Evolutionary conservation across 2,888 invertebrate genomes (phyloP), one percentile per base, ranked within the genome.

Genomic region (Furcula furcula): DNA sequence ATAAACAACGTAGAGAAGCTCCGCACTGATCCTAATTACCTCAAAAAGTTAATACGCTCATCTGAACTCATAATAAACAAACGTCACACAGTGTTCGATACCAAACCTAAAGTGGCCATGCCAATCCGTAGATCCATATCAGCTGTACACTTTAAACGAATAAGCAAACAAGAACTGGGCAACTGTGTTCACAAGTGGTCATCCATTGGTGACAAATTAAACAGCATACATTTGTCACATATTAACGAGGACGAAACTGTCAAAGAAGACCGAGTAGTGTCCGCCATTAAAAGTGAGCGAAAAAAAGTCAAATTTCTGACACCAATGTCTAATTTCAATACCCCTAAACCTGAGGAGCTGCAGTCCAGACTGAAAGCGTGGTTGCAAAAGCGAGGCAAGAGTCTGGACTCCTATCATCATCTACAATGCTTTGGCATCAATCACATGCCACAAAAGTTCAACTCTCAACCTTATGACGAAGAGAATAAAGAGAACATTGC

Each of bases 401-500:
- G 85, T 0, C 28, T 89, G 0, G 73, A 82, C 27, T 74, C 82
- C 0, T 91, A 81, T 50, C 88, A 87, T 7, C 90, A 91, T 55
- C 65, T 91, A 18, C 90, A 90, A 56, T 91, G 90, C 51, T 91
- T 91, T 19, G 90, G 87, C 1, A 48, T 89, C 7, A 65, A 81
- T 25, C 78, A 83, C 31, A 30, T 81, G 7, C 34, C 65, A 0
- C 46, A 51, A 7, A 36, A 35, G 2, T 56, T 56, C 1, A 36
- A 53, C 22, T 30, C 48, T 12, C 57, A 65, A 4, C 31, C 51
- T 1, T 66, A 66, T 33, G 76, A 83, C 13, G 88, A 89, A 29
- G 89, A 90, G 31, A 77, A 91, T 53, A 91, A 90, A 49, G 91
- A 90, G 40, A 90, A 91, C 48, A 65, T 85, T 31, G 84, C 86